phyloP scores from a whole-genome alignment of 1,140 invertebrate genomes.

The Nixonia krombeini region DNA sequence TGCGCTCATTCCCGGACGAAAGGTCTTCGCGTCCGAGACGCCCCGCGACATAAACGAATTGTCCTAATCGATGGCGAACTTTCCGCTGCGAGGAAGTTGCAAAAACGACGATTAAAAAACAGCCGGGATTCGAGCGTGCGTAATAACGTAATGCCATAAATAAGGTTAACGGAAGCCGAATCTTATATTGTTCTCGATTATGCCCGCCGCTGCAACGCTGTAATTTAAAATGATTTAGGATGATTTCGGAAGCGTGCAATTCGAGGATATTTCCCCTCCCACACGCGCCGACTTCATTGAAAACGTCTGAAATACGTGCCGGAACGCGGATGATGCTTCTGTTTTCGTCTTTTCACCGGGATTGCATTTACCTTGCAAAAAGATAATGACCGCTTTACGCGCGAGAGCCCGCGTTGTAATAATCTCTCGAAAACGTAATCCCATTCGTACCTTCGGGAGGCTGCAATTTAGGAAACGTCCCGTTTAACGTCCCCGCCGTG shows the following conservation, averaged over 20 bases:
- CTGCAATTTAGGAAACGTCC: too few relatives aligned
- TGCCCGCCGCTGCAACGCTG: constrained; percentile 29
- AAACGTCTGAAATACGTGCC: constrained; percentile 29
- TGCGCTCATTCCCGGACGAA: too few relatives aligned
- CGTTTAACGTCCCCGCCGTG: too few relatives aligned
- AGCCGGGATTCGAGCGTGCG: too few relatives aligned
- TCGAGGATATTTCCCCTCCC: constrained; percentile 38
- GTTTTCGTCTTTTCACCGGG: constrained; percentile 25
- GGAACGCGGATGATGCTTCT: constrained; percentile 27
- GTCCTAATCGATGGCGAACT: too few relatives aligned
- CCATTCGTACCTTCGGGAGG: too few relatives aligned
- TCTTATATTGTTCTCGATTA: constrained; percentile 34
- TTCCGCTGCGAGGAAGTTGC: too few relatives aligned
- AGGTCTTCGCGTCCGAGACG: too few relatives aligned
- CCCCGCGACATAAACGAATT: too few relatives aligned
- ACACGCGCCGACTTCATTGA: constrained; percentile 20
- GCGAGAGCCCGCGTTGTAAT: constrained; percentile 15
- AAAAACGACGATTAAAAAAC: too few relatives aligned
- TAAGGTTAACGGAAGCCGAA: constrained; percentile 34
- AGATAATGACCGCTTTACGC: constrained; percentile 17
- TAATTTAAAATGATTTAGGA: constrained; percentile 50
- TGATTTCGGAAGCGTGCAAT: constrained; percentile 44
- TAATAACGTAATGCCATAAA: too few relatives aligned
- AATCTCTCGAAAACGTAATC: too few relatives aligned
- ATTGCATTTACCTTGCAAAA: constrained; percentile 22